Conservation (phyloP, 2,888 invertebrate species). For the Nomada fabriciana region DNA sequence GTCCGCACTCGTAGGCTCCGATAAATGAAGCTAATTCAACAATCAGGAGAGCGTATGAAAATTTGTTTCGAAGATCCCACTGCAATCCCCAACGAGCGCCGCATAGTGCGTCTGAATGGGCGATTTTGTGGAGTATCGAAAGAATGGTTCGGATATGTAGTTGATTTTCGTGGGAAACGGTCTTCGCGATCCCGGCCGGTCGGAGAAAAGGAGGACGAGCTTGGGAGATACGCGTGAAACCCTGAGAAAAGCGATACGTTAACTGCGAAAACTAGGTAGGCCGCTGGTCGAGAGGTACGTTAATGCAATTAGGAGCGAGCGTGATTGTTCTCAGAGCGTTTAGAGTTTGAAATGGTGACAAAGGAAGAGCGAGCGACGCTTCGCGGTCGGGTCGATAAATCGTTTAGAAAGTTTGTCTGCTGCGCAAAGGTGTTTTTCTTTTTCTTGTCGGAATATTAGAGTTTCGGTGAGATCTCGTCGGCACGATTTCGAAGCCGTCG, state of each 20-base stretch:
- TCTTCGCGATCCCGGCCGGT: constrained; percentile 66
- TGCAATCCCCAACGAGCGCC: no score
- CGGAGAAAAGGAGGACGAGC: constrained; percentile 75
- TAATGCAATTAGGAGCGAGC: constrained; percentile 50
- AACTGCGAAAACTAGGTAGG: constrained; percentile 58
- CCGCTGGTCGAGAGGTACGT: constrained; percentile 43
- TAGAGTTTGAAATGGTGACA: constrained; percentile 17
- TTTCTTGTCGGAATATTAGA: no score
- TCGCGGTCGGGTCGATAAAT: neutral
- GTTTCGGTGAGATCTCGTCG: no score
- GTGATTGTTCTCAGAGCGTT: constrained; percentile 41
- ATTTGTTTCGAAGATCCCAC: no score
- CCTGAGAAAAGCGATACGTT: constrained; percentile 62
- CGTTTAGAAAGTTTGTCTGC: constrained; percentile 2
- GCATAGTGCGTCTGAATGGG: neutral
- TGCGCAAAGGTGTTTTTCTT: neutral
- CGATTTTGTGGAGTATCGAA: constrained; percentile 28
- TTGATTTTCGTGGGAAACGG: constrained; percentile 77
- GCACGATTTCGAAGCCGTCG: no score
- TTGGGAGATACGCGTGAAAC: constrained; percentile 61
- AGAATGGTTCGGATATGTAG: constrained; percentile 54
- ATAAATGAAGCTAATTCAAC: neutral
- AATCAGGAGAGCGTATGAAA: neutral
- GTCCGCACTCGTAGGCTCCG: neutral
- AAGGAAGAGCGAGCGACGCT: neutral